These are phyloP conservation scores for Bilobella aurantiaca DNA, from an alignment of 1,140 invertebrate genomes.

Conservation along the genomic window DNA sequence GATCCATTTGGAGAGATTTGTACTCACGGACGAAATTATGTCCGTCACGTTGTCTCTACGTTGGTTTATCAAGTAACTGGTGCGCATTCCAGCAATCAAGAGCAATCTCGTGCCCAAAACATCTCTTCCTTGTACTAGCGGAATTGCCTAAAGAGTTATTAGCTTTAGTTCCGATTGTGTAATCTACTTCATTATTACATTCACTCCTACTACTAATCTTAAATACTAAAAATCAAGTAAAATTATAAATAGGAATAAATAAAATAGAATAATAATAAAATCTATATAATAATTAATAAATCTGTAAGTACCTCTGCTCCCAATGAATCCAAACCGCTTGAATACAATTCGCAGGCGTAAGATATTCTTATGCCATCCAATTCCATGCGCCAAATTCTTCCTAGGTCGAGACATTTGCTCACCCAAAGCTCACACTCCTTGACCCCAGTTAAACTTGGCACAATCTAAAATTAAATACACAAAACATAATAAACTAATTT, in stretches of 20 bases:
- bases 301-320: slow-evolving; percentile 54
- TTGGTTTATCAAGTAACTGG: slow-evolving; percentile 51
- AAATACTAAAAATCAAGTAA: no score
- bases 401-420: slow-evolving; percentile 56
- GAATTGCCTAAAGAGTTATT: slow-evolving; percentile 47
- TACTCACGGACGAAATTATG: slow-evolving; percentile 55
- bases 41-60: slow-evolving; percentile 48
- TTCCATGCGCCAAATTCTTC: slow-evolving; percentile 68
- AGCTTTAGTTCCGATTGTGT: no score
- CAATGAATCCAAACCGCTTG: slow-evolving; percentile 60
- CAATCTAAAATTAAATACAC: slow-evolving; percentile 12
- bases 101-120: slow-evolving; percentile 55
- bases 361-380: slow-evolving; percentile 61
- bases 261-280: neutral
- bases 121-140: slow-evolving; percentile 53
- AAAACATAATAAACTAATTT: neutral
- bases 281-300: slow-evolving; percentile 6
- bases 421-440: slow-evolving; percentile 48
- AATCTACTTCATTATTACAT: no score
- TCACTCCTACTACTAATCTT: no score
- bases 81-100: slow-evolving; percentile 56
- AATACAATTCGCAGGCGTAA: slow-evolving; percentile 65
- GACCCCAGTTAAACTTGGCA: slow-evolving; percentile 25
- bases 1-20: slow-evolving; percentile 57
- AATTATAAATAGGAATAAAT: slow-evolving; percentile 12